These are phyloP conservation scores for Rallus crepitans DNA, from an alignment of 2,797 vertebrate species.

Conservation along the genomic window DNA sequence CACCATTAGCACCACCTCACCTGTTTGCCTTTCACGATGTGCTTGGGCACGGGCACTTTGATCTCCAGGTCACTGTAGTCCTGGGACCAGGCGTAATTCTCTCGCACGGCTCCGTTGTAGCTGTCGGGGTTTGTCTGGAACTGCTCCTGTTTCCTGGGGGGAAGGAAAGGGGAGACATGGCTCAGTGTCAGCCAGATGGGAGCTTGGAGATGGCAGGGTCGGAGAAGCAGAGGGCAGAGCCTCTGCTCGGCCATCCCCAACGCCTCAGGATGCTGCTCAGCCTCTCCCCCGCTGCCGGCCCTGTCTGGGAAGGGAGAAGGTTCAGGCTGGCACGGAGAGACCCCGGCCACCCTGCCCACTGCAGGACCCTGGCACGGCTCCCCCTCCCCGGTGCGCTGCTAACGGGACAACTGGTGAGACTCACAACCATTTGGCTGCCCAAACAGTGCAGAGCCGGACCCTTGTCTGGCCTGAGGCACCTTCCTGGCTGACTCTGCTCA, in stretches of 20 bases:
- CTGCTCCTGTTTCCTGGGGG: constrained; percentile 80
- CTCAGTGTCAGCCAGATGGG: neutral
- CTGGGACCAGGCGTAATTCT: constrained; percentile 96
- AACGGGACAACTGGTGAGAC: neutral
- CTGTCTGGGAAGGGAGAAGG: no score
- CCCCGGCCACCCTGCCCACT: rapidly evolving
- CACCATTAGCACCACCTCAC: constrained; percentile 64
- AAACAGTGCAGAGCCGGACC: neutral
- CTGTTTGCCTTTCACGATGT: constrained; percentile 92
- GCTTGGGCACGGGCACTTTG: constrained; percentile 88
- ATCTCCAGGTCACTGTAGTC: constrained; percentile 95
- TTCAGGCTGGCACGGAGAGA: neutral
- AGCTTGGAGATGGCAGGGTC: neutral
- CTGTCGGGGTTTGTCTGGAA: constrained; percentile 91
- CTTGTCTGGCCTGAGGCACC: rapidly evolving
- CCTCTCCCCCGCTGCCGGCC: neutral
- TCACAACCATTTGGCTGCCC: rapidly evolving
- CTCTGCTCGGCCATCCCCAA: neutral
- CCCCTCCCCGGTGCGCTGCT: neutral
- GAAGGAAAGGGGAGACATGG: neutral
- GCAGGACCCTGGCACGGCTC: no score
- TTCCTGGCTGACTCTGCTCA: neutral
- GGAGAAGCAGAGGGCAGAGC: neutral
- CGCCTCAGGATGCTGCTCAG: rapidly evolving
- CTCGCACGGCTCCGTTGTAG: constrained; percentile 93